Evolutionary conservation across 1,140 invertebrate species (phyloP), one percentile per base, ranked within the genome.

Genomic region (Drosophila micromelanica): DNA sequence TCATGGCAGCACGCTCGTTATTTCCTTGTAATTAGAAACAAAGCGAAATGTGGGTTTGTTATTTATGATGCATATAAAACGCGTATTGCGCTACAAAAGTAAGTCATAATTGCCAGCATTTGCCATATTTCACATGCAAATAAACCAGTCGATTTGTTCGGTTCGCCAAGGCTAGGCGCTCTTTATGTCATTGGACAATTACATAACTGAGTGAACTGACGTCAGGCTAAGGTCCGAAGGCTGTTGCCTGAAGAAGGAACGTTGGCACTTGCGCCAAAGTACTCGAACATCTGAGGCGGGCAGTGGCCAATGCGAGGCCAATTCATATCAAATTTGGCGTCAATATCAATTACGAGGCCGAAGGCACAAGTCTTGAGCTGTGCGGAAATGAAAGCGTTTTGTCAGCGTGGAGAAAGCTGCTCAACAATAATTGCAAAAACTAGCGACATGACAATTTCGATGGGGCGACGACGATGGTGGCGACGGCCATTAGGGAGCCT

Each of bases 31-130:
- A 46, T 51, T 76, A 75, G 70, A 56, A 75, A 71, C 49, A 46
- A 20, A 38, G 30, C 48, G 69, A 59, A 82, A 68, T 74, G 71
- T 38, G 60, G 49, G 65, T 76, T 56, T 48, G 56, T 72, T 81
- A 48, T 77, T 90, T 78, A 76, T 82, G 64, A 60, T 46, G 51
- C 74, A 68, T 70, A 86, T 80, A 69, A 86, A 84, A 57, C 64
- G 72, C 62, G 67, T 27, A 27, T 30, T 51, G 55, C 15, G 45
- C 30, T 59, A 32, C 51, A 62, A 40, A 73, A 79, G 75, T 76
- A 80, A 85, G 76, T 90, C 81, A 87, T 86, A 87, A 86, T 86
- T 80, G 82, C 82, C 75, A 78, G 55, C 78, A 87, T 72, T 86
- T 82, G 82, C 61, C 76, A 82, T 89, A 86, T 87, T 86, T 86